Base-by-base conservation (phyloP, 2,888 invertebrate genomes). In the Tortrix viridana region DNA sequence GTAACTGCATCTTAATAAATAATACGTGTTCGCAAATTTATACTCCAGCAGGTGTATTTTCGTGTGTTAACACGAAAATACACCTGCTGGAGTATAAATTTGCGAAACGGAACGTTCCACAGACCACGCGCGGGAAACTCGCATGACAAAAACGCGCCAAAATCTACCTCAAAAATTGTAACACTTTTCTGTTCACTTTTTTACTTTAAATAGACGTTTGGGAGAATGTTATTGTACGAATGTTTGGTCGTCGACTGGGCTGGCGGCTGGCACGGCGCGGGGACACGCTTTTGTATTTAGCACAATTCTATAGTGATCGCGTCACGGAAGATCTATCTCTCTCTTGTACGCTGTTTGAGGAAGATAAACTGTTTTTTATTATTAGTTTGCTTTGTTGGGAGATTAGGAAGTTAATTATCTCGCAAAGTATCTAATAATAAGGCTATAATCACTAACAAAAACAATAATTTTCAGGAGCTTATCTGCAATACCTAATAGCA, bases 271-370 rank as follows among this genome's bases (percentile, higher is more conserved):
- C 87, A 82, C 82, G 71, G 73, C 67, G 52, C 53, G 75, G 73
- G 79, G 77, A 75, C 76, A 80, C 78, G 81, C 82, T 82, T 84
- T 88, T 85, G 84, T 86, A 80, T 74, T 77, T 69, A 74, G 76
- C 76, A 79, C 79, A 80, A 81, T 71, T 66, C 53, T 50, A 53
- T 41, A 52, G 66, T 66, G 64, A 68, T 66, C 64, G 56, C 66
- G 84, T 83, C 84, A 86, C 81, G 77, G 48, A 66, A 69, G 69
- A 74, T 75, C 73, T 70, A 72, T 75, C 69, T 65, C 63, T 53
- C 57, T 37, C 57, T 53, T 47, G 23, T 23, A 22, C 47, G 44
- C 18, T 49, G 44, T 52, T 49, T 53, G 23, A 41, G 47, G 52
- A 48, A 38, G 58, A 58, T 58, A 58, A 48, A 38, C 26, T 14